Base-by-base conservation (phyloP, 2,113 vertebrate genomes). In the Nestor notabilis region DNA sequence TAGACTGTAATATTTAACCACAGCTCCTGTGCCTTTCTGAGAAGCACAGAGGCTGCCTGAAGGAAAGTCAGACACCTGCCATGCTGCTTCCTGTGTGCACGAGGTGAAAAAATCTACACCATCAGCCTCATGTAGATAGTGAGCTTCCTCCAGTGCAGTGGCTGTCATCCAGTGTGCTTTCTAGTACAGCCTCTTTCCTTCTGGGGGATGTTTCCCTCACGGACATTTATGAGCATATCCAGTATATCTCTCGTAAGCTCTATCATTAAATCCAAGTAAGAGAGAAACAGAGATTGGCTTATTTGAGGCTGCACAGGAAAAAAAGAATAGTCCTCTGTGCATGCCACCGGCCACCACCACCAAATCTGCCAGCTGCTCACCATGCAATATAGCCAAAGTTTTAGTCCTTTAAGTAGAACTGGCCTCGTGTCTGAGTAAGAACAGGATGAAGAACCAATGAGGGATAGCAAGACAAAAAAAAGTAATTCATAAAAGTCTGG, bases 1-100 rank as follows among this genome's bases (percentile, higher is more conserved):
- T 91, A 89, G 70, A 44, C 56, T 77, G 41, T 65, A 90, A 79
- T 79, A 94, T 74, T 94, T 90, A 94, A 95, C 75, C 63, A 77
- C 52, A 93, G 21, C 52, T 93, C 78, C 41, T 16, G 0, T 58
- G 84, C 17, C 41, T 63, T 81, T 93, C 72, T 83, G 82, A 94
- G 90, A 61, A 83, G 72, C 74, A 39, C 17, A 13, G 41, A 49
- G 52, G 52, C 27, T 66, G 55, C 69, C 89, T 28, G 37, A 71
- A 76, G 84, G 61, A 53, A 79, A 90, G 37, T 25, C 70, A 77
- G 63, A 72, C 49, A 74, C 39, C n/a, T 27, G 71, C 66, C 81
- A 74, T 33, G 78, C 35, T 27, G 61, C 46, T 95, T 93, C 90
- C 84, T 88, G 53, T 29, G 39, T 27, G n/a, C 56, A 61, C 0